Conservation (phyloP, 2,797 vertebrate species). For the Diglossa cyanea region DNA sequence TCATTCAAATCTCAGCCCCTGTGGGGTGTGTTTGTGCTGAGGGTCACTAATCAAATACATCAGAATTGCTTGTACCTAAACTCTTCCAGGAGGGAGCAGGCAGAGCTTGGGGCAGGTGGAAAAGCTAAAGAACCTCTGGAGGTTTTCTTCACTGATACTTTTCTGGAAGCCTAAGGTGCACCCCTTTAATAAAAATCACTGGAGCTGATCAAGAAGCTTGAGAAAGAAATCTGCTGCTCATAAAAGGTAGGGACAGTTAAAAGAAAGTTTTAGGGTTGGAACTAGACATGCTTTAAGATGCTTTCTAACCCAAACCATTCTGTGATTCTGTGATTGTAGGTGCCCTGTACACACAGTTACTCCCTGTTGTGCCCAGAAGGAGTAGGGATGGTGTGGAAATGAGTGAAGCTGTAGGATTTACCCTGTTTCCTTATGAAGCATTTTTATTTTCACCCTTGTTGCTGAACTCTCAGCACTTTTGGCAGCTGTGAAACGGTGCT, state of each 20-base stretch:
- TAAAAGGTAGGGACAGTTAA: neutral
- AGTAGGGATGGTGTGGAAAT: neutral
- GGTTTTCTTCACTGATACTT: neutral
- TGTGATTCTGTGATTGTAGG: neutral
- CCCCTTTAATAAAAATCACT: neutral
- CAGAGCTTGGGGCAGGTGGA: neutral
- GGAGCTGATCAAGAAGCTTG: neutral
- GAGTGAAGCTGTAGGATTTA: neutral
- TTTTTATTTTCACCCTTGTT: neutral
- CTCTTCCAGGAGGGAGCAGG: neutral
- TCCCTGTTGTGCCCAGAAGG: neutral
- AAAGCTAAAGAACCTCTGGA: neutral
- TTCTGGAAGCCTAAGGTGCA: neutral
- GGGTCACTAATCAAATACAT: neutral
- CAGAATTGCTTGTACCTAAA: neutral
- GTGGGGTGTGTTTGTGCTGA: neutral
- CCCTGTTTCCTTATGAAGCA: neutral
- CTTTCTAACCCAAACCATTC: neutral
- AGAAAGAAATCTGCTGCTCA: neutral
- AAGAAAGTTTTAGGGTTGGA: neutral
- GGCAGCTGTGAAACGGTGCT: neutral
- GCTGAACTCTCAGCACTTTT: neutral
- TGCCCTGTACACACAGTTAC: too few relatives aligned
- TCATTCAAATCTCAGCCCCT: neutral
- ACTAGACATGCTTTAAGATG: neutral